Conservation (phyloP, 2,888 invertebrate species). For the Synanthedon andrenaeformis region DNA sequence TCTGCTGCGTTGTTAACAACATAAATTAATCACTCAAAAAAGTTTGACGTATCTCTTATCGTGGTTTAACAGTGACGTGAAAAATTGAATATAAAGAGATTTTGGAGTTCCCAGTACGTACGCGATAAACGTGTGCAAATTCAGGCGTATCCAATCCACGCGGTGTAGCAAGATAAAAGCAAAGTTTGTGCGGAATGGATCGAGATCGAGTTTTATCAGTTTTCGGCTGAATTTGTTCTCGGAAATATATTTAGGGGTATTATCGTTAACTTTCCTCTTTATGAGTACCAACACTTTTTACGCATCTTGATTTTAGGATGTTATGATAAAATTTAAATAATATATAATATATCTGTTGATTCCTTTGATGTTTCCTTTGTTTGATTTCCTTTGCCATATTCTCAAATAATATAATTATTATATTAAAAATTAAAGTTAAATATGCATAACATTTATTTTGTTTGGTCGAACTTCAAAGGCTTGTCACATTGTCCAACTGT, state of each 20-base stretch:
- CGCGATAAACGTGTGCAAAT: slow-evolving; percentile 40
- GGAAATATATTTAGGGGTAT: slow-evolving; percentile 24
- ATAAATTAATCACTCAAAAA: no score
- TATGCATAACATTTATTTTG: no score
- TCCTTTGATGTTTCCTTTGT: no score
- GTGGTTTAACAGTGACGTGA: neutral
- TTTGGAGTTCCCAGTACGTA: slow-evolving; percentile 25
- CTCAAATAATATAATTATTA: no score
- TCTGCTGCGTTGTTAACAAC: no score
- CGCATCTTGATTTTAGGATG: slow-evolving; percentile 4
- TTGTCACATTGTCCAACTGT: no score
- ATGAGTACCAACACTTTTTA: slow-evolving; percentile 22
- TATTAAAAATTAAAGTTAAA: no score
- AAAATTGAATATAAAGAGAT: slow-evolving; percentile 15
- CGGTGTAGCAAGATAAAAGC: slow-evolving; percentile 30
- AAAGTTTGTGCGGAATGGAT: slow-evolving; percentile 41
- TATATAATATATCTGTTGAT: no score
- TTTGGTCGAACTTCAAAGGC: no score
- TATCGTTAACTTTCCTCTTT: slow-evolving; percentile 32
- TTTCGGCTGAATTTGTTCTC: slow-evolving; percentile 21
- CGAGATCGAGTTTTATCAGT: slow-evolving; percentile 33
- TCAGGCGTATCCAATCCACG: slow-evolving; percentile 22
- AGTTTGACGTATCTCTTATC: no score
- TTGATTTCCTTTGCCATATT: no score
- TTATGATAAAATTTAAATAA: neutral